Evolutionary conservation across 2,113 vertebrate species (phyloP).

Genomic region (Lipotes vexillifer): DNA sequence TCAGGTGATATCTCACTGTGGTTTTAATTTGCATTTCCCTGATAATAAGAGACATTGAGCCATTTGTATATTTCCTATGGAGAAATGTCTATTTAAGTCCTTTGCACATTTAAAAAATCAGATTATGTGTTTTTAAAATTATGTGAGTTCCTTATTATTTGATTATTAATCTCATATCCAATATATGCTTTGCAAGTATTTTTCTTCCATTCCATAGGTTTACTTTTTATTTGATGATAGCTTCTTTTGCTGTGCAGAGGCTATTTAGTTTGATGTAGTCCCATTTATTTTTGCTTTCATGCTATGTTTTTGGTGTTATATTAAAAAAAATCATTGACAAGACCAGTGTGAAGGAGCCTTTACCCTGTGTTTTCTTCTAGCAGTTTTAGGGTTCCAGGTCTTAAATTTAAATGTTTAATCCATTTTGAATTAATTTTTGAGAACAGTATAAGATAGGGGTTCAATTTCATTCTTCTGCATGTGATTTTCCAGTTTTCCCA

Average conservation of each 20-base stretch:
- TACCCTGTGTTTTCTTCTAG: background rate
- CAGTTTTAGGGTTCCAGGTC: background rate
- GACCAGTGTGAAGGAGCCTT: background rate
- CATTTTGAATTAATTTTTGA: background rate
- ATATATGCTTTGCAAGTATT: background rate
- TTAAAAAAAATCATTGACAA: background rate
- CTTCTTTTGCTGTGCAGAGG: background rate
- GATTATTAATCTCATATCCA: background rate
- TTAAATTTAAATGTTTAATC: background rate
- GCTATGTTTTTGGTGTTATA: no score
- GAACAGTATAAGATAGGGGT: no score
- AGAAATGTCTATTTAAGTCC: background rate
- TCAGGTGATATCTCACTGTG: background rate
- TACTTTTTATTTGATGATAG: background rate
- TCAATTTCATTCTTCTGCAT: background rate
- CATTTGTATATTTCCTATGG: background rate
- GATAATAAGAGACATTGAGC: background rate
- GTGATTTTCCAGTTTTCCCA: background rate
- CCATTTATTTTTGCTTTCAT: background rate
- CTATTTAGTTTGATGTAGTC: background rate
- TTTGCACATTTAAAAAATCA: background rate
- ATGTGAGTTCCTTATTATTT: background rate
- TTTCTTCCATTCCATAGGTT: background rate
- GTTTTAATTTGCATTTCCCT: background rate
- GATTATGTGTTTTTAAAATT: background rate